Evolutionary conservation across 2,113 vertebrate genomes (phyloP), one percentile per base, ranked within the genome.

Genomic region (Cyanoliseus patagonus): DNA sequence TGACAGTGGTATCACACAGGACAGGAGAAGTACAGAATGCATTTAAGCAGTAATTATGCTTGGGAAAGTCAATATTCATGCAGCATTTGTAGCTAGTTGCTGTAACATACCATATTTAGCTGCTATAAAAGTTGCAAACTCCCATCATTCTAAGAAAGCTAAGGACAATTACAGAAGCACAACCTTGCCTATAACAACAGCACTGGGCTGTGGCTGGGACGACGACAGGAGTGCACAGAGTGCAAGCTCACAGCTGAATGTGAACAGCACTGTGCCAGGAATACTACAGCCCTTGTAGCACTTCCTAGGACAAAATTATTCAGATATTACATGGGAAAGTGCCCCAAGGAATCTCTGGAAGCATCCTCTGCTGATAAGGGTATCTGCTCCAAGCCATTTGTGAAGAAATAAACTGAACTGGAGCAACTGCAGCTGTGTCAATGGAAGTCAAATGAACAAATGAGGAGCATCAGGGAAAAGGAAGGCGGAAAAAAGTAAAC

Each of bases 321-420:
- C 33, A 86, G 63, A 33, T 70, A 67, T 30, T 57, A 76, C 75
- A 67, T 80, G 42, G 44, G 92, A 88, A 86, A 91, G 94, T 0
- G 7, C 81, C 67, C 69, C 17, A 3, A 73, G 84, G 90, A 69
- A 88, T 33, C 84, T 90, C 72, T 67, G 82, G 78, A 80, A 95
- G 64, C 68, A 73, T 70, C 81, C 74, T 89, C 59, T 93, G 85
- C 92, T 93, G 91, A 83, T 76, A 90, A 94, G 57, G 37, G 44
- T 42, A 72, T 47, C 80, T 81, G 61, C 92, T 72, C 39, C 8
- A 69, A 57, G 49, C 63, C 28, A 62, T 94, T 90, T 63, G 87
- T 80, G 53, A 89, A 49, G 75, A 77, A 90, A 93, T 83, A 91
- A 94, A 96, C 70, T 49, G 59, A 94, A 67, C 13, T 35, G 63